phyloP scores from a whole-genome alignment of 1,140 invertebrate species.

The Metopolophium dirhodum region DNA sequence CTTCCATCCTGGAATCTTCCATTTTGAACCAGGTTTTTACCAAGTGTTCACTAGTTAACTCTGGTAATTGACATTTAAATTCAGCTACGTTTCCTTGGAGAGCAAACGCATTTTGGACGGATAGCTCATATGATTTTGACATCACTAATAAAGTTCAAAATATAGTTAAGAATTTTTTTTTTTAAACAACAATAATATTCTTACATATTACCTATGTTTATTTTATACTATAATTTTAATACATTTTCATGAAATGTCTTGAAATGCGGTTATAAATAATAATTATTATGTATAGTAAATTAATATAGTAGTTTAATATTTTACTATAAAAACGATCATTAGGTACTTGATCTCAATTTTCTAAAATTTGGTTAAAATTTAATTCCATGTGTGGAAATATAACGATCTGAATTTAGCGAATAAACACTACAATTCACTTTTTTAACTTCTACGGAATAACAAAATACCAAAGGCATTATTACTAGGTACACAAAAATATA shows the following conservation, averaged over 20 bases:
- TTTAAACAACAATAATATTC: not conserved
- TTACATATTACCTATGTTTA: not conserved
- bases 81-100: constrained; percentile 51
- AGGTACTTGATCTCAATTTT: not conserved
- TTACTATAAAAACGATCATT: no score
- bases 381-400: not conserved
- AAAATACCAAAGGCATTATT: not conserved
- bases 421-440: not conserved
- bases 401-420: not conserved
- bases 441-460: not conserved
- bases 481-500: not conserved
- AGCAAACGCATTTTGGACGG: constrained; percentile 47
- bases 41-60: constrained; percentile 38
- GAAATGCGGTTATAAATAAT: not conserved
- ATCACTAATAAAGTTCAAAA: constrained; percentile 15
- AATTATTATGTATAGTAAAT: not conserved
- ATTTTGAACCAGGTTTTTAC: constrained; percentile 57
- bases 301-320: no score
- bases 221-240: not conserved
- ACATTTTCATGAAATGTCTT: not conserved
- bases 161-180: not conserved
- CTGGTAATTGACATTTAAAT: constrained; percentile 54
- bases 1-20: constrained; percentile 33
- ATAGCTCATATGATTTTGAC: constrained; percentile 44
- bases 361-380: not conserved